A percentile compares a stretch with the other conserved stretches of the same genome.
These are phyloP conservation scores for Diabrotica virgifera DNA, from an alignment of 1,140 invertebrate species.

Conservation along the genomic window DNA sequence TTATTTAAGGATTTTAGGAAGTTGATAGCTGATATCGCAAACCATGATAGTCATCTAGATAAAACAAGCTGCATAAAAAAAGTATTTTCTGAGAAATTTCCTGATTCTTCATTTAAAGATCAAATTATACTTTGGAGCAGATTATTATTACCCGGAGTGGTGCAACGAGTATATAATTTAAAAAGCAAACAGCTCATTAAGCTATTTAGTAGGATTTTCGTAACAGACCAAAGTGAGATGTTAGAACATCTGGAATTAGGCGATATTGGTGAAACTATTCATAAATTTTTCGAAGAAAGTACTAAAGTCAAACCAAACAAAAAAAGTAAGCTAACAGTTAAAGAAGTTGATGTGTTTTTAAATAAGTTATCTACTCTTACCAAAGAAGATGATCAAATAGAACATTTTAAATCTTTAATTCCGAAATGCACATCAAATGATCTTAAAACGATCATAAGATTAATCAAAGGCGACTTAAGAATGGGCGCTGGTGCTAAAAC, in stretches of 20 bases:
- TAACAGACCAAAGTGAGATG: conserved; percentile 75
- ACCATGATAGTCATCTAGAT: conserved; percentile 72
- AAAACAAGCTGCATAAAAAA: conserved; percentile 76
- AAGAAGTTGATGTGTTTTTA: conserved; percentile 76
- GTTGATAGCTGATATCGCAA: conserved; percentile 74
- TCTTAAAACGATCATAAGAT: conserved; percentile 79
- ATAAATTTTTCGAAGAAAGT: conserved; percentile 73
- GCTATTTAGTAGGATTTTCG: conserved; percentile 79
- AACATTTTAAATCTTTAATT: conserved; percentile 70
- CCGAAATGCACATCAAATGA: conserved; percentile 80
- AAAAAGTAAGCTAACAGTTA: conserved; percentile 71
- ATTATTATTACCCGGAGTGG: conserved; percentile 76
- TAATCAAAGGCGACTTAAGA: conserved; percentile 87
- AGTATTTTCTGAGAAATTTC: conserved; percentile 66
- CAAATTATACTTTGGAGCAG: conserved; percentile 81
- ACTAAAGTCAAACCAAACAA: conserved; percentile 56
- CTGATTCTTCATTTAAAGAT: conserved; percentile 68
- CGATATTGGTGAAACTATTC: conserved; percentile 86
- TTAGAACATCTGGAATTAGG: conserved; percentile 82
- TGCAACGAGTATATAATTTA: conserved; percentile 85
- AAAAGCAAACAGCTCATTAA: conserved; percentile 91
- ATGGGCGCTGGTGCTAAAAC: conserved; percentile 92
- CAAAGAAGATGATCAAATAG: conserved; percentile 83
- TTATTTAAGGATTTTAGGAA: conserved; percentile 72
- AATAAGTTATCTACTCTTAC: conserved; percentile 71